Conservation (phyloP, 1,140 invertebrate species). For the Pantala flavescens region DNA sequence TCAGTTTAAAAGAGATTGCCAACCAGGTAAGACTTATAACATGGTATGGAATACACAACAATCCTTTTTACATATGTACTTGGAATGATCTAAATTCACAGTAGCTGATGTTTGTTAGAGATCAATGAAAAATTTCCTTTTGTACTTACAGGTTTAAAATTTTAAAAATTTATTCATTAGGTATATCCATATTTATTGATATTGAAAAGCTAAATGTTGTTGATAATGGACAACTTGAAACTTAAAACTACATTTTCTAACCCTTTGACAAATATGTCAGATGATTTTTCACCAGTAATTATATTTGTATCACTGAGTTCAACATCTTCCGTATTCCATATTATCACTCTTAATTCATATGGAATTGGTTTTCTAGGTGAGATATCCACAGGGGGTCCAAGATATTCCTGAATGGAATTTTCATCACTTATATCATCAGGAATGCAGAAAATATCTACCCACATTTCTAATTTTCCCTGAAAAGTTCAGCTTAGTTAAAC, state of each 20-base stretch:
- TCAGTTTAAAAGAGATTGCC: too few species aligned
- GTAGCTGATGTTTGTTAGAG: too few species aligned
- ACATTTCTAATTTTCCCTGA: constrained; percentile 79
- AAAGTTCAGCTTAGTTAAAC: constrained; percentile 5
- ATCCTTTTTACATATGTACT: too few species aligned
- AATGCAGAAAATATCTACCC: constrained; percentile 77
- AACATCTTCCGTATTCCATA: constrained; percentile 70
- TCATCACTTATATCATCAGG: constrained; percentile 31
- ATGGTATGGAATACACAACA: too few species aligned
- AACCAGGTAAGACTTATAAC: too few species aligned
- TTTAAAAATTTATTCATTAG: too few species aligned
- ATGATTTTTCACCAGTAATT: constrained; percentile 66
- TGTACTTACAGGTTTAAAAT: too few species aligned
- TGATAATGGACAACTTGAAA: too few species aligned
- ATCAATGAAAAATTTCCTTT: too few species aligned
- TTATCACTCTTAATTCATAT: constrained; percentile 72
- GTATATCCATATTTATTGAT: too few species aligned
- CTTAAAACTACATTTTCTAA: constrained; percentile 28
- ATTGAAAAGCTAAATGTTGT: too few species aligned
- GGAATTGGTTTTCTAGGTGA: constrained; percentile 57
- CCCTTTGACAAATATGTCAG: constrained; percentile 81
- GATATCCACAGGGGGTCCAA: constrained; percentile 63
- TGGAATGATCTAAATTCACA: too few species aligned
- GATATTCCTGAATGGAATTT: constrained; percentile 27
- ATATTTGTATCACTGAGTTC: constrained; percentile 64